phyloP scores from a whole-genome alignment of 2,113 vertebrate species.

The Mugil cephalus region DNA sequence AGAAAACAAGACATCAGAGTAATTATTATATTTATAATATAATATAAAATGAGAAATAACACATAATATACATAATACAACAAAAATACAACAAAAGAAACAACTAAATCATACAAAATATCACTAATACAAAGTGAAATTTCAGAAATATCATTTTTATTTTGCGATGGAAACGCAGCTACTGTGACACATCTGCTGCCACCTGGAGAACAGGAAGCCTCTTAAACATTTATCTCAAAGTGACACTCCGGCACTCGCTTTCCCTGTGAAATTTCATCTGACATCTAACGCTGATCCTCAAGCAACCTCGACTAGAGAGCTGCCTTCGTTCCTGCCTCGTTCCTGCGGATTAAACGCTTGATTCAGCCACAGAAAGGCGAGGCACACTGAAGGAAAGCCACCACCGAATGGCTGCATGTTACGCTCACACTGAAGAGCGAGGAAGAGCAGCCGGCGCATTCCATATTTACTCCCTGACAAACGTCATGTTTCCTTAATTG shows the following conservation, averaged over 20 bases:
- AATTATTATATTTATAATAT: too few species aligned
- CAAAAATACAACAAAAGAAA: too few species aligned
- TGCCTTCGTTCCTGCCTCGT: slow-evolving; percentile 7
- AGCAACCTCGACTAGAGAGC: slow-evolving; percentile 20
- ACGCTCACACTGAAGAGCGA: background rate
- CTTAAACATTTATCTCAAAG: slow-evolving; percentile 70
- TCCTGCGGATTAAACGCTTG: slow-evolving; percentile 53
- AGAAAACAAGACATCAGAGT: too few species aligned
- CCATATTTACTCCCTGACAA: slow-evolving; percentile 49
- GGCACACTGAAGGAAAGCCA: slow-evolving; percentile 45
- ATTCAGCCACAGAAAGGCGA: slow-evolving; percentile 23
- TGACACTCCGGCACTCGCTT: slow-evolving; percentile 45
- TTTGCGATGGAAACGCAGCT: too few species aligned
- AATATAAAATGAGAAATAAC: too few species aligned
- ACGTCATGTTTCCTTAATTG: slow-evolving; percentile 49
- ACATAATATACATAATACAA: too few species aligned
- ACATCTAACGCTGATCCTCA: slow-evolving; percentile 42
- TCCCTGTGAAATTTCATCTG: slow-evolving; percentile 57
- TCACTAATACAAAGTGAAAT: too few species aligned
- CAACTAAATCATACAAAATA: too few species aligned
- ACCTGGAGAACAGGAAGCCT: slow-evolving; percentile 32
- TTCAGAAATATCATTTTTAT: too few species aligned
- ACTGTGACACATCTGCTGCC: too few species aligned
- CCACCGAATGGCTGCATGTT: slow-evolving; percentile 31
- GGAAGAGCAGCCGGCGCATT: background rate